phyloP scores from a whole-genome alignment of 2,888 invertebrate genomes.

The Ptychoptera albimana region DNA sequence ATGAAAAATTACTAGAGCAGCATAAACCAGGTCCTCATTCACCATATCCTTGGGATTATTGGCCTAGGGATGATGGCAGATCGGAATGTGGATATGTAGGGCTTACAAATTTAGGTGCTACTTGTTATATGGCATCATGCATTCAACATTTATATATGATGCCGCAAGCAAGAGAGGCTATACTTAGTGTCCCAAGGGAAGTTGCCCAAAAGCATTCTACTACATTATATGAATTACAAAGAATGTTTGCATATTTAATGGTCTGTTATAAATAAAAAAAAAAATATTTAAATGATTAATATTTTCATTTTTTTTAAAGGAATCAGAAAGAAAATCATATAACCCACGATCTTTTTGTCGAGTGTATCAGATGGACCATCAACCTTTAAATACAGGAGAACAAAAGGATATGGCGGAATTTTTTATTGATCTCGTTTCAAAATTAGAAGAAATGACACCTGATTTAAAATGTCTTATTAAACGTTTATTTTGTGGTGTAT shows the following conservation, averaged over 20 bases:
- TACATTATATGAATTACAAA: conserved; percentile 72
- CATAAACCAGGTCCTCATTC: conserved; percentile 71
- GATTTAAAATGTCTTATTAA: conserved; percentile 79
- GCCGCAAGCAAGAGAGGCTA: conserved; percentile 77
- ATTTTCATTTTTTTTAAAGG: conserved; percentile 33
- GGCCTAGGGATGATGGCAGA: conserved; percentile 91
- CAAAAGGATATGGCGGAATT: conserved; percentile 98
- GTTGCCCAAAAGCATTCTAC: conserved; percentile 61
- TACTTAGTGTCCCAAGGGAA: conserved; percentile 60
- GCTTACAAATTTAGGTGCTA: conserved; percentile 85
- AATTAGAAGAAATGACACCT: conserved; percentile 89
- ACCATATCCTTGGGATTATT: conserved; percentile 92
- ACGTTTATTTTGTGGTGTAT: conserved; percentile 79
- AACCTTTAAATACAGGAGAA: conserved; percentile 87
- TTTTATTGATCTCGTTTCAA: conserved; percentile 90
- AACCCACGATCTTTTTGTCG: conserved; percentile 92
- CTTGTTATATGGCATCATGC: conserved; percentile 95
- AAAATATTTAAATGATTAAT: no score
- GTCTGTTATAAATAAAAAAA: conserved; percentile 26
- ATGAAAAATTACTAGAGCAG: conserved; percentile 68
- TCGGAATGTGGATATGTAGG: conserved; percentile 92
- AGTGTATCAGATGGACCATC: conserved; percentile 94
- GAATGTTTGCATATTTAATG: conserved; percentile 89
- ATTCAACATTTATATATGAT: conserved; percentile 97
- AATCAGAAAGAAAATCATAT: conserved; percentile 89